These are phyloP conservation scores for Metridium senile DNA, from an alignment of 92 coral and sea anemone genomes.

Conservation along the genomic window DNA sequence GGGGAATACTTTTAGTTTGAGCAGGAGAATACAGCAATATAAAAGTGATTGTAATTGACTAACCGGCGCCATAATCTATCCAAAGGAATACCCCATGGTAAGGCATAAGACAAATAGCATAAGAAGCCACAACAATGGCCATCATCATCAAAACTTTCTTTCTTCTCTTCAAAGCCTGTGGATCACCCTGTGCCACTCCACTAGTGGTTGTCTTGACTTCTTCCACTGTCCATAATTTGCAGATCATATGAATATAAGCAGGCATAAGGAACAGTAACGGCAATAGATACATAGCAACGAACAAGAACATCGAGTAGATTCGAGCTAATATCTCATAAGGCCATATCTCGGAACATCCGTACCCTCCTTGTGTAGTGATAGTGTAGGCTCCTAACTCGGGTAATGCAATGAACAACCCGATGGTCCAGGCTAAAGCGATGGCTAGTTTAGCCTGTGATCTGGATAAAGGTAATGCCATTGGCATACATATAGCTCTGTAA, in stretches of 20 bases:
- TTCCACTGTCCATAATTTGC: constrained; percentile 66
- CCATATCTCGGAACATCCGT: constrained; percentile 74
- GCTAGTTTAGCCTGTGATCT: constrained; percentile 83
- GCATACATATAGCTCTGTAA: constrained; percentile 89
- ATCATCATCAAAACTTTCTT: constrained; percentile 91
- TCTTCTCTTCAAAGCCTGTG: constrained; percentile 77
- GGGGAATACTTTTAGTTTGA: too few species aligned
- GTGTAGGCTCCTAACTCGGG: constrained; percentile 86
- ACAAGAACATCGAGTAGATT: constrained; percentile 73
- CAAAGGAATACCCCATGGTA: constrained; percentile 70
- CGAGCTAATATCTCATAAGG: constrained; percentile 51
- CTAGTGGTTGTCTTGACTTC: constrained; percentile 49
- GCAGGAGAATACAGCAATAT: too few species aligned
- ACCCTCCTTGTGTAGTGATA: constrained; percentile 1
- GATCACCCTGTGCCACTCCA: constrained; percentile 78
- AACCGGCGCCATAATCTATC: constrained; percentile 80
- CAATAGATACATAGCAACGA: constrained; percentile 69
- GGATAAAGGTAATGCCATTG: constrained; percentile 84
- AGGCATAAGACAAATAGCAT: constrained; percentile 85
- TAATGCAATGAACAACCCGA: constrained; percentile 77
- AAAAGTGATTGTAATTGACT: neutral
- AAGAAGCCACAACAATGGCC: constrained; percentile 85
- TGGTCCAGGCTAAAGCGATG: constrained; percentile 76
- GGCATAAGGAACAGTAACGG: constrained; percentile 84
- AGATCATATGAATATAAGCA: constrained; percentile 78